phyloP scores from a whole-genome alignment of 1,140 invertebrate species.

The Monochamus saltuarius region DNA sequence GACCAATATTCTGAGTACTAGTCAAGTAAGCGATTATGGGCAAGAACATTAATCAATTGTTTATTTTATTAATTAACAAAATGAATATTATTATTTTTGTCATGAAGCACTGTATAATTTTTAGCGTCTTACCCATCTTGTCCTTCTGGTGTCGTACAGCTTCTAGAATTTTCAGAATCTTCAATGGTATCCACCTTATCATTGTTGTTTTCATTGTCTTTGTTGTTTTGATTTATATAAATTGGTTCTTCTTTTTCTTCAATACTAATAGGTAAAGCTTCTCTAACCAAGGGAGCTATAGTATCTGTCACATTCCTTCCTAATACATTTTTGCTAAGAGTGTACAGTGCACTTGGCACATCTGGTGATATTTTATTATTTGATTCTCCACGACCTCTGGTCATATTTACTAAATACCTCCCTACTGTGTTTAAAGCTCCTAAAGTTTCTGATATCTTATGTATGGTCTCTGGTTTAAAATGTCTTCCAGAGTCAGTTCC shows the following conservation, averaged over 20 bases:
- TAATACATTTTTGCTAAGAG: slow-evolving; percentile 77
- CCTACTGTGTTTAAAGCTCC: slow-evolving; percentile 82
- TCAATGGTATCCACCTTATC: slow-evolving; percentile 37
- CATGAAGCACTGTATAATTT: slow-evolving; percentile 3
- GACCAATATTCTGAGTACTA: too few relatives aligned
- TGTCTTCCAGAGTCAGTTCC: slow-evolving; percentile 37
- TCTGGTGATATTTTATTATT: slow-evolving; percentile 54
- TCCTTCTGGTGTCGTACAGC: slow-evolving; percentile 80
- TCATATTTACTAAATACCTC: slow-evolving; percentile 80
- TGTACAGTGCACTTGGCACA: slow-evolving; percentile 73
- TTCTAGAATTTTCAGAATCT: slow-evolving; percentile 49
- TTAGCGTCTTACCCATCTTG: slow-evolving; percentile 60
- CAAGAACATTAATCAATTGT: too few relatives aligned
- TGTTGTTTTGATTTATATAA: slow-evolving; percentile 4
- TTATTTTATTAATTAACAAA: too few relatives aligned
- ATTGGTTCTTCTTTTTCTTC: slow-evolving; percentile 39
- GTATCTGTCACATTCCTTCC: slow-evolving; percentile 78
- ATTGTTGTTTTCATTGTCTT: slow-evolving; percentile 25
- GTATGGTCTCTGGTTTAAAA: slow-evolving; percentile 55
- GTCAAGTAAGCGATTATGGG: too few relatives aligned
- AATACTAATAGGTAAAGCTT: slow-evolving; percentile 59
- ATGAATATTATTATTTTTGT: too few relatives aligned
- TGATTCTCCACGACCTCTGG: slow-evolving; percentile 55
- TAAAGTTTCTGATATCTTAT: slow-evolving; percentile 66
- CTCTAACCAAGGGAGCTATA: slow-evolving; percentile 70